phyloP scores from a whole-genome alignment of 2,113 vertebrate species.

The Glareola pratincola region DNA sequence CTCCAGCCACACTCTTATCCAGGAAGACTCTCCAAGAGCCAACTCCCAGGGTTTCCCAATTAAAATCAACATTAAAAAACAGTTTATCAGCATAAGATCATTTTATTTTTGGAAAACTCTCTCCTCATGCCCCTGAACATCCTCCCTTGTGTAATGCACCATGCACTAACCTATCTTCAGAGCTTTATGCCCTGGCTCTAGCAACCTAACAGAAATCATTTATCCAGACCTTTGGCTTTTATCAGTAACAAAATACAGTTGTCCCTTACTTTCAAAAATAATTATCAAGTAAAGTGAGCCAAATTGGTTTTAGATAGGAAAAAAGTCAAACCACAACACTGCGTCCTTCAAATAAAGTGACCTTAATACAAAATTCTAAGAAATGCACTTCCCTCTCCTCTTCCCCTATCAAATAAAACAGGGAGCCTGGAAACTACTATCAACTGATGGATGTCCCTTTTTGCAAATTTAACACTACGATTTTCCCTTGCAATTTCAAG shows the following conservation, averaged over 20 bases:
- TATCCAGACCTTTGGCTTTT: not conserved
- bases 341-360: not conserved
- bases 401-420: not conserved
- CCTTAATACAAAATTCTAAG: not conserved
- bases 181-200: not conserved
- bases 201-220: not conserved
- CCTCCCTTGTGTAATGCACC: not conserved
- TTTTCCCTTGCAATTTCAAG: not conserved
- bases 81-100: not conserved
- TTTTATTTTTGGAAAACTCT: not conserved
- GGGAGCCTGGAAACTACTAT: not conserved
- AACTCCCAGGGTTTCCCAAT: not conserved
- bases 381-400: not conserved
- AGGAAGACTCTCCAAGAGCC: not conserved
- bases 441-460: not conserved
- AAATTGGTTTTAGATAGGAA: not conserved
- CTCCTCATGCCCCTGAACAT: not conserved
- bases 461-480: not conserved
- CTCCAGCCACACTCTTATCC: not conserved
- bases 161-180: not conserved
- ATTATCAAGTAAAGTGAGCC: not conserved
- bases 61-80: not conserved
- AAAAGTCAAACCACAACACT: not conserved
- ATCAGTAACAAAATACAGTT: not conserved
- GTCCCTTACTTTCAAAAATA: not conserved